Conservation (phyloP, 2,797 vertebrate genomes). For the Lagocephalus sceleratus region DNA sequence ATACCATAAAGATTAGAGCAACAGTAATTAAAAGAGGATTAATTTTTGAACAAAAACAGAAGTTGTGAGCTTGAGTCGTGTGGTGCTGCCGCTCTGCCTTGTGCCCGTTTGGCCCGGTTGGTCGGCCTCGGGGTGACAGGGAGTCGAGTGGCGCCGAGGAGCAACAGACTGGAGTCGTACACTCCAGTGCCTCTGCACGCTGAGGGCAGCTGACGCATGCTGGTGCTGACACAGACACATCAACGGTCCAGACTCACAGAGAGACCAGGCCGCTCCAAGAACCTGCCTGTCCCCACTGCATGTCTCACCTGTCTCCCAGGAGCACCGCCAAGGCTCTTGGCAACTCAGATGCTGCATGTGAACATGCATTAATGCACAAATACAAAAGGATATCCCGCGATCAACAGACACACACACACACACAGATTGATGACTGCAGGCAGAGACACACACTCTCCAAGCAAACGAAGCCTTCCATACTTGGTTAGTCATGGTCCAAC, state of each 20-base stretch:
- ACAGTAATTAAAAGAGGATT: constrained; percentile 16
- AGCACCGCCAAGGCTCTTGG: constrained; percentile 58
- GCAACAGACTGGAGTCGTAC: constrained; percentile 79
- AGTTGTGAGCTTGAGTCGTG: constrained; percentile 36
- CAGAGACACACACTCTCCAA: neutral
- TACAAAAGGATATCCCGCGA: constrained; percentile 45
- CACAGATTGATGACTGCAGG: too few species aligned
- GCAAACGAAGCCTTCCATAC: constrained; percentile 21
- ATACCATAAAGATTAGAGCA: too few species aligned
- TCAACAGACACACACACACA: constrained; percentile 10
- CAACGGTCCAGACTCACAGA: constrained; percentile 62
- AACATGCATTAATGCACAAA: constrained; percentile 38
- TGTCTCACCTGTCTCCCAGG: constrained; percentile 73
- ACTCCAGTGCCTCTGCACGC: constrained; percentile 75
- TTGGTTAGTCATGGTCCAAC: constrained; percentile 56
- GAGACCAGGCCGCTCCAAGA: constrained; percentile 55
- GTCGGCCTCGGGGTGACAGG: constrained; percentile 46
- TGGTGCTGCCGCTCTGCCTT: constrained; percentile 39
- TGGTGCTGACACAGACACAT: constrained; percentile 74
- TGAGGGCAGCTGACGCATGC: constrained; percentile 79
- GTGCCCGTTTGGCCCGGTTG: constrained; percentile 54
- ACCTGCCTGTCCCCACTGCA: constrained; percentile 60
- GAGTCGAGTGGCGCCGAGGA: constrained; percentile 49
- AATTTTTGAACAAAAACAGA: constrained; percentile 66
- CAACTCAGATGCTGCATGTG: constrained; percentile 8